Evolutionary conservation across 2,113 vertebrate genomes (phyloP).

Genomic region (Mionectes macconnelli): DNA sequence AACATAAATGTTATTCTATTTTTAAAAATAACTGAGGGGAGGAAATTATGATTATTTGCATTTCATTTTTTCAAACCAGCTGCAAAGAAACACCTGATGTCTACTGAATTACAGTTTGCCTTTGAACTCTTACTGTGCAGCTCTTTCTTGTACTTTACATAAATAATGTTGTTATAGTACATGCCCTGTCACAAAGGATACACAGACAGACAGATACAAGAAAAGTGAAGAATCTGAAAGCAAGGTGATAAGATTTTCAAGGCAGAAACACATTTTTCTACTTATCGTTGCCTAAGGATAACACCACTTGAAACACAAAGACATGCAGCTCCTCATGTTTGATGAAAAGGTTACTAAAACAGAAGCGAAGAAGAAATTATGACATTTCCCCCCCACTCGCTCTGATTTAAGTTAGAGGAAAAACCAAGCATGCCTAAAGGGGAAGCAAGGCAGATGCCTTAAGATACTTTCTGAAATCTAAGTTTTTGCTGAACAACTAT

Average conservation of each 20-base stretch:
- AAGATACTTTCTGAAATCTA: background rate
- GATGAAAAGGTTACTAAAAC: conserved; percentile 24
- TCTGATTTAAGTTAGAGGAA: background rate
- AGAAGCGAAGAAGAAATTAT: conserved; percentile 8
- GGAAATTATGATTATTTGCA: background rate
- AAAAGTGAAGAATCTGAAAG: conserved; percentile 45
- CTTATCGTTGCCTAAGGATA: conserved; percentile 30
- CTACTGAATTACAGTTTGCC: conserved; percentile 10
- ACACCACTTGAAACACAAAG: conserved; percentile 32
- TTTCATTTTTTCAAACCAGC: background rate
- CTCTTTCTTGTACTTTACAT: conserved; percentile 40
- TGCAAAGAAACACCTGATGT: conserved; percentile 17
- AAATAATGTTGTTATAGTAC: conserved; percentile 18
- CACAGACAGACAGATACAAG: conserved; percentile 1
- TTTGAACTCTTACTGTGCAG: conserved; percentile 21
- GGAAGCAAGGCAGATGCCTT: background rate
- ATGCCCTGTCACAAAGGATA: conserved; percentile 23
- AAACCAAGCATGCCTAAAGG: background rate
- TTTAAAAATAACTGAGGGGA: background rate
- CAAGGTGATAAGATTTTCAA: conserved; percentile 46
- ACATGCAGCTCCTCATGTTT: background rate
- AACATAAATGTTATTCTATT: background rate
- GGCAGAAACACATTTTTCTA: conserved; percentile 42
- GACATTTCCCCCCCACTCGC: background rate
- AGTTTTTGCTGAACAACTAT: background rate